phyloP scores from a whole-genome alignment of 1,140 invertebrate species.

The Cyrtorhinus lividipennis region DNA sequence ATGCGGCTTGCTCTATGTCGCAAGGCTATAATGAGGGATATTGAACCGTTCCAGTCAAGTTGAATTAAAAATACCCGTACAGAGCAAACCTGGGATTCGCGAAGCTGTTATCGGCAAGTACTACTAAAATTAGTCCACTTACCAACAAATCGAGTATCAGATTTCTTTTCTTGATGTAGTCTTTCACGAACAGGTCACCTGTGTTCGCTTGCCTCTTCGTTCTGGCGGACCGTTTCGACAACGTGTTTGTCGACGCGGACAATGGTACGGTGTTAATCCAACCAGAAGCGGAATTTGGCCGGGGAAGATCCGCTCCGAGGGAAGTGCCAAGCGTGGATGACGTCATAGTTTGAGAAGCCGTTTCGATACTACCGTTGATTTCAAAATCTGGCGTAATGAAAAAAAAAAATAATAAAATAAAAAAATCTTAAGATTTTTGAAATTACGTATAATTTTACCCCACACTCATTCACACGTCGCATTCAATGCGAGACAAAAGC shows the following conservation, averaged over 20 bases:
- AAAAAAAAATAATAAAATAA: not conserved
- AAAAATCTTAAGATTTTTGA: not conserved
- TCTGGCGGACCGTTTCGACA: slow-evolving; percentile 51
- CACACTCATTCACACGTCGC: too few relatives aligned
- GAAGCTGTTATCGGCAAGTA: too few relatives aligned
- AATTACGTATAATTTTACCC: too few relatives aligned
- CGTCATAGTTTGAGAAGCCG: slow-evolving; percentile 4
- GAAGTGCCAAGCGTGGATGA: not conserved
- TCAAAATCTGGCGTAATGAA: slow-evolving; percentile 32
- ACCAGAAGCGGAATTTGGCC: slow-evolving; percentile 33
- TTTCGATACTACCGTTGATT: slow-evolving; percentile 12
- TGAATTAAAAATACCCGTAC: too few relatives aligned
- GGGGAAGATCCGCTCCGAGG: slow-evolving; percentile 16
- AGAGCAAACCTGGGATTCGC: too few relatives aligned
- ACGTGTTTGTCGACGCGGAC: slow-evolving; percentile 49
- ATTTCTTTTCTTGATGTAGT: slow-evolving; percentile 89
- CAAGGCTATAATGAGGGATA: too few relatives aligned
- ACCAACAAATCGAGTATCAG: slow-evolving; percentile 80
- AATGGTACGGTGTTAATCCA: slow-evolving; percentile 83
- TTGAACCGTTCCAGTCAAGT: too few relatives aligned
- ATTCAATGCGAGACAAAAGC: too few relatives aligned
- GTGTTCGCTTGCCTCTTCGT: slow-evolving; percentile 46
- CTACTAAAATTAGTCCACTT: too few relatives aligned
- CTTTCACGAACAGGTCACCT: slow-evolving; percentile 73
- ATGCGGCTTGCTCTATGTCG: too few relatives aligned